These are phyloP conservation scores for Monomorium pharaonis DNA, from an alignment of 1,140 invertebrate genomes.

Conservation along the genomic window DNA sequence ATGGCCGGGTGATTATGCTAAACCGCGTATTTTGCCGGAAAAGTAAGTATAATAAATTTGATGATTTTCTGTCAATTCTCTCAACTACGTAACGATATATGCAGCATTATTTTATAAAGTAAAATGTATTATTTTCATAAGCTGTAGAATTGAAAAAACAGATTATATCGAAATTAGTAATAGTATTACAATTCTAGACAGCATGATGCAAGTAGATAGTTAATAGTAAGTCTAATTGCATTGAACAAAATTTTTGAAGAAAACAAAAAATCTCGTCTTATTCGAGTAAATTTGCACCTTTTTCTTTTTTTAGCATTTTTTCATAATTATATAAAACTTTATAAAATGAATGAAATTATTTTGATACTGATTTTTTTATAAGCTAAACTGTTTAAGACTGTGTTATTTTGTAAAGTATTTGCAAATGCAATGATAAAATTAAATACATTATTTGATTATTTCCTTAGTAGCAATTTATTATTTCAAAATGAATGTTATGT, in stretches of 20 bases:
- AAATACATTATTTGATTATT: background rate
- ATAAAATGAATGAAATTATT: background rate
- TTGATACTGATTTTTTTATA: background rate
- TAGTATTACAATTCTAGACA: background rate
- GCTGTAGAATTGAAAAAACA: background rate
- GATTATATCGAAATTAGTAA: conserved; percentile 28
- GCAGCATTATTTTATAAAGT: background rate
- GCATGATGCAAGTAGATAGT: background rate
- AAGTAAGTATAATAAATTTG: conserved; percentile 77
- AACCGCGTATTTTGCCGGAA: conserved; percentile 81
- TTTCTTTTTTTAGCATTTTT: conserved; percentile 28
- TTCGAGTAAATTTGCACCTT: background rate
- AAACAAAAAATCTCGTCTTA: background rate
- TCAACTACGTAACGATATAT: background rate
- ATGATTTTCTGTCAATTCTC: background rate
- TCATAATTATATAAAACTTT: background rate
- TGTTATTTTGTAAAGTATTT: background rate
- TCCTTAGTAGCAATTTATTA: background rate
- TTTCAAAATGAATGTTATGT: background rate
- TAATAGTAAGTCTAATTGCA: background rate
- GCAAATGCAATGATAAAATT: conserved; percentile 14
- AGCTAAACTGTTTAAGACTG: background rate
- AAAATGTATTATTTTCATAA: conserved; percentile 7
- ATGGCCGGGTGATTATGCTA: conserved; percentile 87
- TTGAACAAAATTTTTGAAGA: background rate